phyloP scores from a whole-genome alignment of 2,113 vertebrate species.

The Sinocyclocheilus grahami region DNA sequence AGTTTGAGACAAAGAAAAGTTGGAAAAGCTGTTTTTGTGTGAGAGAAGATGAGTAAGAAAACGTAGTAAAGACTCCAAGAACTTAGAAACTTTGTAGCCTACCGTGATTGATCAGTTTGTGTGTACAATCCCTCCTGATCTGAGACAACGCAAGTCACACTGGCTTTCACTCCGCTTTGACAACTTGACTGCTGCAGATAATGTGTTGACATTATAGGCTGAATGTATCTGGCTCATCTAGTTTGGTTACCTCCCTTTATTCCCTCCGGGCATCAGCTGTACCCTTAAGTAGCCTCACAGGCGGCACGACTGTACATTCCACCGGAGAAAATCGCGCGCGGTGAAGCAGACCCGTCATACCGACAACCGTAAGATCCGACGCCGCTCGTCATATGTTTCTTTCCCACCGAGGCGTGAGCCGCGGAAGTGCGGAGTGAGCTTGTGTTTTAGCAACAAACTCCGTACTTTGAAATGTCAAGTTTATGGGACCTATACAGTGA shows the following conservation, averaged over 20 bases:
- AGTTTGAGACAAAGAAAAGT: background rate
- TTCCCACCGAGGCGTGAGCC: background rate
- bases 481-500: background rate
- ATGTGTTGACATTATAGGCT: constrained; percentile 54
- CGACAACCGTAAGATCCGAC: background rate
- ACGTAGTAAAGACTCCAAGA: background rate
- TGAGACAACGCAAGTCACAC: background rate
- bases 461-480: background rate
- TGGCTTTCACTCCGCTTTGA: constrained; percentile 18
- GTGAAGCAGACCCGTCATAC: background rate
- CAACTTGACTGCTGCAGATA: constrained; percentile 24
- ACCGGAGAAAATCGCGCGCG: background rate
- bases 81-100: constrained; percentile 19
- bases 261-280: background rate
- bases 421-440: background rate
- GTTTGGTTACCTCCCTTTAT: constrained; percentile 49
- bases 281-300: background rate
- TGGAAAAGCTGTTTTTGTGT: background rate
- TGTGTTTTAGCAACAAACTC: background rate
- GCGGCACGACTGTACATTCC: background rate
- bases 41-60: background rate
- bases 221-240: constrained; percentile 19
- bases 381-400: background rate
- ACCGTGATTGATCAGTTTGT: background rate
- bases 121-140: constrained; percentile 6